Conservation (phyloP, 2,113 vertebrate species). For the Marcusenius ussheri region DNA sequence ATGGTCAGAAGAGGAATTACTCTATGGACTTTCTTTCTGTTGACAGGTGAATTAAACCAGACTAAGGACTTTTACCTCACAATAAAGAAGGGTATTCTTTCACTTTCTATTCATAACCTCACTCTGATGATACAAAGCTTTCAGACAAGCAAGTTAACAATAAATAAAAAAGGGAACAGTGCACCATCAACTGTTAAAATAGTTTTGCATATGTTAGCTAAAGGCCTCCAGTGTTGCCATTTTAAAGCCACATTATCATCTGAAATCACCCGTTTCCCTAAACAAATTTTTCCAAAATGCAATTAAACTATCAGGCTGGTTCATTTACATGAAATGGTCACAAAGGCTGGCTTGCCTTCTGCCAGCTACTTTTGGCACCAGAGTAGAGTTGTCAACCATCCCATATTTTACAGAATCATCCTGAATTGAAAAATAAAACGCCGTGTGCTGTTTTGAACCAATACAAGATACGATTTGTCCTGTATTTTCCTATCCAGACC, state of each 20-base stretch:
- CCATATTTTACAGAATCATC: neutral
- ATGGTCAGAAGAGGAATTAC: constrained; percentile 52
- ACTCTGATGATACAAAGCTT: neutral
- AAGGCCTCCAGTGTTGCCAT: neutral
- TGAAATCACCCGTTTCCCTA: neutral
- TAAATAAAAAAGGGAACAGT: neutral
- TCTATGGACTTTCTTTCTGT: constrained; percentile 36
- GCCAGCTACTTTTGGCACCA: neutral
- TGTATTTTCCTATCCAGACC: neutral
- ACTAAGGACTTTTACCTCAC: neutral
- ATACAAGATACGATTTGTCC: neutral
- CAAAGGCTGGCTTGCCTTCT: neutral
- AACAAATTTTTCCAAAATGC: neutral
- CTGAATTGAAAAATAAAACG: neutral
- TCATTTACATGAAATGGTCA: neutral
- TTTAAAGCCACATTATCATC: neutral
- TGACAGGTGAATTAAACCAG: constrained; percentile 38
- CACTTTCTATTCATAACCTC: neutral
- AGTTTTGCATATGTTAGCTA: neutral
- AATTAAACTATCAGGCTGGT: neutral
- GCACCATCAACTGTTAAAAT: neutral
- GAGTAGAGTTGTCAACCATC: neutral
- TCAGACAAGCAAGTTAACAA: neutral
- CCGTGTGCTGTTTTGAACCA: neutral
- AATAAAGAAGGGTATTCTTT: neutral